Evolutionary conservation across 2,888 invertebrate species (phyloP), one percentile per base, ranked within the genome.

Genomic region (Galeruca laticollis): DNA sequence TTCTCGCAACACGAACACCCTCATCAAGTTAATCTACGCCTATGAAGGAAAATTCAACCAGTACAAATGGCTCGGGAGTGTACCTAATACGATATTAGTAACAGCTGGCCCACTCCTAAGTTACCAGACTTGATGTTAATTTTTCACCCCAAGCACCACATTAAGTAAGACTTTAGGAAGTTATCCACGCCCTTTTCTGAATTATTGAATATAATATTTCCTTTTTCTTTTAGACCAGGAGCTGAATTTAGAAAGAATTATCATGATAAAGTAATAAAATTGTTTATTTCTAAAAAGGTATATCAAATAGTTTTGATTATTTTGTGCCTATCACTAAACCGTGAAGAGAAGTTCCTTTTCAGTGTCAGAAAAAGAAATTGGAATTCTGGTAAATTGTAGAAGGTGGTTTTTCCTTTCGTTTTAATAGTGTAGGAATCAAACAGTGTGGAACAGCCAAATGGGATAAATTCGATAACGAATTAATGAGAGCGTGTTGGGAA

Each of bases 161-260:
- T 71, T 71, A 68, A 71, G 63, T 71, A 18, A 57, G 68, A 59
- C 71, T 68, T 68, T 40, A 71, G 59, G 60, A 68, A 71, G 71
- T 71, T 71, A 60, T 67, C 65, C 49, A 37, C 68, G 52, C 62
- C 63, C 64, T 63, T 67, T 62, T 11, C 59, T 68, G 64, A 71
- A 68, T 71, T 68, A 71, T 71, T 71, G 67, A 68, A 68, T 63
- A 71, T 68, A 63, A 71, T 67, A 67, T 64, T 31, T 43, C 47
- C 15, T 18, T 57, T 49, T 54, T 51, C 20, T 6, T 21, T 61
- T 59, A 59, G 64, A 64, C 37, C 40, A 26, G 51, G 33, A 11
- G 66, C 59, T 35, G 11, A 35, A 35, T 57, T 54, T 54, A 21
- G n/a, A 10, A 10, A 33, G 13, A 37, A 37, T 13, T 37, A 37